Evolutionary conservation across 2,888 invertebrate genomes (phyloP), one percentile per base, ranked within the genome.

Genomic region (Oligia latruncula): DNA sequence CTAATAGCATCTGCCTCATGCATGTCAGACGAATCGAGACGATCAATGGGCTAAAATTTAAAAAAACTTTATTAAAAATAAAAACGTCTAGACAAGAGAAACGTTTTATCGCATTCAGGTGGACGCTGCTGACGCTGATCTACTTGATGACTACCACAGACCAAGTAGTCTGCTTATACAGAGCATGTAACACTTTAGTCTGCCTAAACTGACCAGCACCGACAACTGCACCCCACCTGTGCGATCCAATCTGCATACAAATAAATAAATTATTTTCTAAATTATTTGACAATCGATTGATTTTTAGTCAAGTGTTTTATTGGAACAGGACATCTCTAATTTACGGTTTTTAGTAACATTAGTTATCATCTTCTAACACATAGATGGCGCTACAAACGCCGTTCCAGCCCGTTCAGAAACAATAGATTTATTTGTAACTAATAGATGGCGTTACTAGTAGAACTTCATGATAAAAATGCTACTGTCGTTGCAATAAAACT

Each of bases 331-430:
- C 79, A 55, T n/a, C 65, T 20, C 35, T 79, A 66, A 49, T 13
- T 78, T 66, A 66, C 58, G 78, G 80, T 67, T 79, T 65, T 66
- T 15, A 46, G 15, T n/a, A 40, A 20, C 64, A 20, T 52, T 13
- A n/a, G 23, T 35, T 52, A 15, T 35, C 17, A 43, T 6, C 4
- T 20, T n/a, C 6, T 15, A 40, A 49, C 49, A 49, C 40, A 40
- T n/a, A 78, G 78, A 78, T 78, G 78, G 80, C 80, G 40, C 35
- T 80, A 58, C 4, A 40, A 46, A 58, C 11, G 6, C 13, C 64
- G n/a, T n/a, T 40, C 29, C 17, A 23, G 8, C 6, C 0, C 13
- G 5, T 78, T 43, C n/a, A 2, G 6, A 5, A 6, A 46, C 20
- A 46, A 55, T n/a, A 78, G 35, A n/a, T 58, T 65, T n/a, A 35